Evolutionary conservation across 2,888 invertebrate species (phyloP), one percentile per base, ranked within the genome.

Genomic region (Altica lythri): DNA sequence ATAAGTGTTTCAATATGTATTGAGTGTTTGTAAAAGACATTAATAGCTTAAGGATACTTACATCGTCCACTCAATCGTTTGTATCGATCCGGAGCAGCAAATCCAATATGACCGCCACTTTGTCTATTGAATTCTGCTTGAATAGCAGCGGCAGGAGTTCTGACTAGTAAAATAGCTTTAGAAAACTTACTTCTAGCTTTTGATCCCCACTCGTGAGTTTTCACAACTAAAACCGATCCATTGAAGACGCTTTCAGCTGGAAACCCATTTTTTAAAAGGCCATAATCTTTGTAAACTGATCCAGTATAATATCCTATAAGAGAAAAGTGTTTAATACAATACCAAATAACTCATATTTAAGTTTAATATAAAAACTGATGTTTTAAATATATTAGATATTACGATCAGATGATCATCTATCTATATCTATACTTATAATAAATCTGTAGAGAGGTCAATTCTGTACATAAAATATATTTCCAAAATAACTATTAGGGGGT

Each of bases 201-300:
- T 5, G 77, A 78, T 3, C 89, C 89, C 75, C 84, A 85, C 70
- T 89, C 89, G 72, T 90, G 90, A 0, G 90, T 90, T 75, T 90
- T 90, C 18, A 90, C 88, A 9, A 89, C 83, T 50, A 89, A 76
- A 4, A 90, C 90, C 6, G 89, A 86, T 19, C 86, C 88, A 73
- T 90, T 89, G 2, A 82, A 80, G 1, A 90, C 80, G 71, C 85
- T 86, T 73, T 90, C 90, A 0, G 86, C 91, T 0, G 90, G 90
- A 70, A 90, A 90, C 0, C 90, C 90, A 66, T 89, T 89, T 68
- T 86, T 84, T 59, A 86, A 74, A 14, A 91, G 78, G 13, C 89
- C 89, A 71, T 86, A 87, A 71, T 91, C 91, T 79, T 88, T 88
- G 75, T 91, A 91, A 27, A 90, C 85, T 45, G 90, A 90, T 9